Percentiles rank a stretch among this genome's conserved stretches.
phyloP scores from a whole-genome alignment of 2,113 vertebrate genomes.

The Platichthys stellatus region DNA sequence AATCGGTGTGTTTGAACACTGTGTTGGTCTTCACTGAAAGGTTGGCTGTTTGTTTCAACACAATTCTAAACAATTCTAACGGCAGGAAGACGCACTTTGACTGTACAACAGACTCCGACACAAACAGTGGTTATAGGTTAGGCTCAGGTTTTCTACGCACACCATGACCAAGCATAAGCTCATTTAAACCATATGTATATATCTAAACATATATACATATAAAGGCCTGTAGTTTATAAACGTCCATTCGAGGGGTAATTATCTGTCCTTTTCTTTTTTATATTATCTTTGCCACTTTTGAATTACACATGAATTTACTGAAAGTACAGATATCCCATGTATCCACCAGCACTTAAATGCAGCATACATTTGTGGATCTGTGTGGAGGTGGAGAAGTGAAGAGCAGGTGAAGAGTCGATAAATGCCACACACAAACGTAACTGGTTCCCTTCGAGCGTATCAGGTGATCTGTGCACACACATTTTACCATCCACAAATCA shows the following conservation, averaged over 20 bases:
- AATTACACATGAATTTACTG: not conserved
- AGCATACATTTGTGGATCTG: not conserved
- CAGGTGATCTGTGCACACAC: not conserved
- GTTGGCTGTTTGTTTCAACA: constrained; percentile 15
- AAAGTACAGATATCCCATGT: not conserved
- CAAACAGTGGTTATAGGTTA: not conserved
- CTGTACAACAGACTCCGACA: not conserved
- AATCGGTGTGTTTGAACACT: constrained; percentile 60
- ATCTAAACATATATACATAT: too few species aligned
- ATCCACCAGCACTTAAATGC: not conserved
- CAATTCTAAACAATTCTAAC: not conserved
- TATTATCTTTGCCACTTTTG: too few species aligned
- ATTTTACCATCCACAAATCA: not conserved
- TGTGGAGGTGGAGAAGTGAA: not conserved
- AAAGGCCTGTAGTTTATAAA: too few species aligned
- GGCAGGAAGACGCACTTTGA: not conserved
- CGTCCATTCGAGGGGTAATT: too few species aligned
- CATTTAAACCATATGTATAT: too few species aligned
- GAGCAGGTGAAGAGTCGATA: not conserved
- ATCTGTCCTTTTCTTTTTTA: too few species aligned
- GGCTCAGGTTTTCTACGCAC: not conserved
- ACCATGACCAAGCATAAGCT: not conserved
- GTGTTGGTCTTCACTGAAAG: constrained; percentile 25
- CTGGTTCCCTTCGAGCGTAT: not conserved
- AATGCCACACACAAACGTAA: not conserved